Evolutionary conservation across 2,797 vertebrate species (phyloP).

Genomic region (Otolemur crassicaudatus): DNA sequence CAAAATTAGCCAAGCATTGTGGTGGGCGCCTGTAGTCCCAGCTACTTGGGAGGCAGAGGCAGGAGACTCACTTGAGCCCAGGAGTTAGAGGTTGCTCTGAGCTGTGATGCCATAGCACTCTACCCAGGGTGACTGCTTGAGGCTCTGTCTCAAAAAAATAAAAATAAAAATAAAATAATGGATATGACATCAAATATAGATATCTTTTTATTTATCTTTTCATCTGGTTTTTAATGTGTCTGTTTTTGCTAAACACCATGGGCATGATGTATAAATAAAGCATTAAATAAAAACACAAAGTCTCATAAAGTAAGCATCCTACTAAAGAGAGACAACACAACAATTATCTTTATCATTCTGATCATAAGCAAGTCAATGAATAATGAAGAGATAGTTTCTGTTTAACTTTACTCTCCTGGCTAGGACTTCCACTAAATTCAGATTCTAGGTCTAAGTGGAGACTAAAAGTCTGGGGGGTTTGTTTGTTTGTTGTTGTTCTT

Average conservation of each 20-base stretch:
- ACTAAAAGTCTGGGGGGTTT: neutral
- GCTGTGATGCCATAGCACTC: too few species aligned
- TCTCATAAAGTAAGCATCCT: neutral
- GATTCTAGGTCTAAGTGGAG: neutral
- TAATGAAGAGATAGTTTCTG: neutral
- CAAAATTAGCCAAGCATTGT: too few species aligned
- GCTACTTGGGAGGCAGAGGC: too few species aligned
- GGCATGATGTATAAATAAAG: neutral
- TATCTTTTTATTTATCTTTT: neutral
- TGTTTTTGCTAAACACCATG: neutral
- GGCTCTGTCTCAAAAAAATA: too few species aligned
- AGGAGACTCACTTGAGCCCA: too few species aligned
- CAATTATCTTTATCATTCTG: neutral
- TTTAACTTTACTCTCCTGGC: neutral
- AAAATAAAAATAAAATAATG: neutral
- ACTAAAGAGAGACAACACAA: neutral
- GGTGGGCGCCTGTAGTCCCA: too few species aligned
- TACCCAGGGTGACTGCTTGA: too few species aligned
- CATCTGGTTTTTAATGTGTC: neutral
- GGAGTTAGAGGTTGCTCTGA: too few species aligned
- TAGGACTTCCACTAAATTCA: neutral
- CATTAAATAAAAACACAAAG: neutral
- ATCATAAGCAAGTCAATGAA: neutral
- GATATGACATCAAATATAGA: neutral
- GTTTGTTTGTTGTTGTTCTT: too few species aligned